Base-by-base conservation (phyloP, 2,888 invertebrate genomes). In the Tetheella fluctuosa region DNA sequence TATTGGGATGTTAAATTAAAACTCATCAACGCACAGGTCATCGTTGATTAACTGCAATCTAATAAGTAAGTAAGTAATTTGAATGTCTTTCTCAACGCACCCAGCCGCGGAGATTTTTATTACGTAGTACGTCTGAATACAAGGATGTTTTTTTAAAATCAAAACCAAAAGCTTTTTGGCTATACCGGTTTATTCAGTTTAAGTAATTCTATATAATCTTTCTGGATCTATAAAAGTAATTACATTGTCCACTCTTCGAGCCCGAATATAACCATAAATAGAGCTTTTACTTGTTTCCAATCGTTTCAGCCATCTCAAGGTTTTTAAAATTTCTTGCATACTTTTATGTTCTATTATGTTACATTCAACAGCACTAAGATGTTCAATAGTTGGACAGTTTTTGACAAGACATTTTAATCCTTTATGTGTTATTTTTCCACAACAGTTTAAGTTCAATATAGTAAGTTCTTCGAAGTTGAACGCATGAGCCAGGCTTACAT, bases 321-420 rank as follows among this genome's bases (percentile, higher is more conserved):
- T 72, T 74, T 77, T 84, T 0, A 87, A 90, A 63, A 92, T 86
- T 71, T 84, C 84, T 65, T 77, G 77, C 2, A 92, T 81, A 65
- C 91, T 95, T 65, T 94, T 94, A 84, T 97, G 96, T 67, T 95
- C 95, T 52, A 96, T 93, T 74, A 95, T 95, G 68, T 94, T 94
- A 82, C 96, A 96, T 78, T 96, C 95, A 62, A 94, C 94, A 17
- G 96, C 84, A 78, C 95, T 94, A 12, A 97, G 84, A 67, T 94
- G 93, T 82, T 96, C 96, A 71, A 97, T 94, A 67, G 96, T 95
- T 34, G 95, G 95, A 81, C 96, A 96, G 76, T 95, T 95, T 64
- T 85, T 90, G 8, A 95, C 95, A 64, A 97, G 84, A 65, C 94
- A 87, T 65, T 94, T 93, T 67, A 96, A 92, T 48, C 96, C 96